Conservation (phyloP, 2,888 invertebrate species). For the Oligia strigilis region DNA sequence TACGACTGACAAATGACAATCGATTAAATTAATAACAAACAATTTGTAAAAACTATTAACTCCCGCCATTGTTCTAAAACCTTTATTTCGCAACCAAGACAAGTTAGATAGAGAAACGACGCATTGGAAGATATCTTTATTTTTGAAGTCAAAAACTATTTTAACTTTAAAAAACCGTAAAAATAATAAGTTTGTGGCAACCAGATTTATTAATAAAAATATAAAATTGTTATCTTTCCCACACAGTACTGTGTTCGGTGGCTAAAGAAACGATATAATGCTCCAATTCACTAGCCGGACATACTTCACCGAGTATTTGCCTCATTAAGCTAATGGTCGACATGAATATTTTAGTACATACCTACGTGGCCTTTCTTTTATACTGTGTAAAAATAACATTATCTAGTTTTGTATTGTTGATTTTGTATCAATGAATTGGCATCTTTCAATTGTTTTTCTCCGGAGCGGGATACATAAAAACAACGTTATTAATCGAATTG, state of each 20-base stretch:
- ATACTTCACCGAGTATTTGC: constrained; percentile 7
- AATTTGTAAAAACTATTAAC: neutral
- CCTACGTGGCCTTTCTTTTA: neutral
- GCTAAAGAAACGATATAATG: neutral
- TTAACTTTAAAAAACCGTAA: neutral
- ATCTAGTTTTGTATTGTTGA: too few relatives aligned
- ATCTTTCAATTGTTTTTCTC: constrained; percentile 31
- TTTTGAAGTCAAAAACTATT: neutral
- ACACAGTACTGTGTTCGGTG: neutral
- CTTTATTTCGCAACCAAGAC: neutral
- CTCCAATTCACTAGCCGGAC: neutral
- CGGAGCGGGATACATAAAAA: constrained; percentile 11
- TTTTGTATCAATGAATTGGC: constrained; percentile 9
- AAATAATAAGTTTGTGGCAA: neutral
- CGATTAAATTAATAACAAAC: neutral
- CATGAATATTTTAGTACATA: neutral
- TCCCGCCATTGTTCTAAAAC: neutral
- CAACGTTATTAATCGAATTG: constrained; percentile 18
- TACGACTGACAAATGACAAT: neutral
- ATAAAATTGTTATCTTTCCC: neutral
- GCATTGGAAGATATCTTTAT: neutral
- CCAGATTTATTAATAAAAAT: neutral
- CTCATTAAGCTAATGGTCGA: neutral
- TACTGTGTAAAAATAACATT: neutral
- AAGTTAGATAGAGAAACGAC: neutral